Evolutionary conservation across 2,113 vertebrate species (phyloP).

Genomic region (Epinephelus cyanopodus): DNA sequence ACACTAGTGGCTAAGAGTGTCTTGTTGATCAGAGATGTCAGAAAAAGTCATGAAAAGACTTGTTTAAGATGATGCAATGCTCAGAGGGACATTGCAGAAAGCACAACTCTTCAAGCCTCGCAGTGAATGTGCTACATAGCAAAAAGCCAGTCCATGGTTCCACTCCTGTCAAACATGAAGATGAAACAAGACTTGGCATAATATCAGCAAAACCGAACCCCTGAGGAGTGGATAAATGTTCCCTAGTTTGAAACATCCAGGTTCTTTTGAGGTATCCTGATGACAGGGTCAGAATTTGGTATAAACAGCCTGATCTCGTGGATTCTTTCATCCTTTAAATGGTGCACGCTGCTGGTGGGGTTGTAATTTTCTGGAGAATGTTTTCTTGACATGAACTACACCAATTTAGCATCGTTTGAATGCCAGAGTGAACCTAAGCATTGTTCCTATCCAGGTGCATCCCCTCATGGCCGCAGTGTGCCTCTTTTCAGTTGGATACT

Average conservation of each 20-base stretch:
- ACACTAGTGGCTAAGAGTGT: background rate
- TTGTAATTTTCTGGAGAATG: slow-evolving; percentile 2
- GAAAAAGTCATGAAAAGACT: slow-evolving; percentile 1
- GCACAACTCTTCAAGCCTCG: slow-evolving; percentile 6
- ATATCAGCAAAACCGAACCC: background rate
- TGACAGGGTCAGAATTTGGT: slow-evolving; percentile 12
- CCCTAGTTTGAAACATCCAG: background rate
- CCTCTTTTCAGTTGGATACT: background rate
- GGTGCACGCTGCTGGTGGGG: background rate
- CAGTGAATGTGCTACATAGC: slow-evolving; percentile 6
- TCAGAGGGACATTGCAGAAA: slow-evolving; percentile 23
- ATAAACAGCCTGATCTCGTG: background rate
- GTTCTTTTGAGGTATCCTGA: background rate
- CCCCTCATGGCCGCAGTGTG: background rate
- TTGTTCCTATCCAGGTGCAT: slow-evolving; percentile 11
- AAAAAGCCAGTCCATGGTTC: slow-evolving; percentile 7
- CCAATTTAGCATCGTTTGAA: slow-evolving; percentile 17
- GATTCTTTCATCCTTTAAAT: slow-evolving; percentile 3
- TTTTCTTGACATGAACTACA: background rate
- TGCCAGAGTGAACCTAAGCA: background rate
- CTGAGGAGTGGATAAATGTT: slow-evolving; percentile 3
- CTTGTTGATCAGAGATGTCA: slow-evolving; percentile 22
- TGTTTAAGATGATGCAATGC: slow-evolving; percentile 29
- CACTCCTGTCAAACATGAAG: slow-evolving; percentile 20
- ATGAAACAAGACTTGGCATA: slow-evolving; percentile 22